Percentiles rank a stretch among this genome's conserved stretches.
Conservation (phyloP, 2,797 vertebrate genomes). For the Cossypha caffra region DNA sequence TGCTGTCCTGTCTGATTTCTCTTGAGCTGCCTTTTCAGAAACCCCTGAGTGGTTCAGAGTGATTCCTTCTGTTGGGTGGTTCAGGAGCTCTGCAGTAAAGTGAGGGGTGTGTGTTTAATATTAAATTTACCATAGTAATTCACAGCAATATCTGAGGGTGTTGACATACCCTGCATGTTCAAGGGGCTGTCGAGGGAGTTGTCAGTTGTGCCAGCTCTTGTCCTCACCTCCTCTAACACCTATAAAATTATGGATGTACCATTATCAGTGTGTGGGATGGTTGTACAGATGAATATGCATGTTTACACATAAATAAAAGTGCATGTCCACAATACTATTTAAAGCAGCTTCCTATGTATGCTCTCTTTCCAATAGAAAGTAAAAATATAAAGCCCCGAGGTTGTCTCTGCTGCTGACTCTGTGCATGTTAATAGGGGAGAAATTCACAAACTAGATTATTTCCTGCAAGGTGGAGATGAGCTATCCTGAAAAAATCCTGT, state of each 20-base stretch:
- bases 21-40: background rate
- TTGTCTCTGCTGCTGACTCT: background rate
- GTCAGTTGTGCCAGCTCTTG: background rate
- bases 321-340: background rate
- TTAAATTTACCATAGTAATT: background rate
- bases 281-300: background rate
- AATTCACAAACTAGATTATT: background rate
- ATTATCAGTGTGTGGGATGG: background rate
- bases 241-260: background rate
- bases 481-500: too few species aligned
- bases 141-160: background rate
- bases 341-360: background rate
- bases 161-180: background rate
- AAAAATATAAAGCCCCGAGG: rapidly evolving
- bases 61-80: background rate
- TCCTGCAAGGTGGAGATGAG: background rate
- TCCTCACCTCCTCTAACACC: background rate
- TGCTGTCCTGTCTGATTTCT: background rate
- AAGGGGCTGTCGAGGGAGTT: background rate
- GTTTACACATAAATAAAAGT: background rate
- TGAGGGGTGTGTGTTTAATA: background rate
- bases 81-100: background rate
- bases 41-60: rapidly evolving
- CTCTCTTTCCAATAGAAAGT: background rate
- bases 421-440: background rate